These are phyloP conservation scores for Cerastis leucographa DNA, from an alignment of 2,888 invertebrate genomes.

Conservation along the genomic window DNA sequence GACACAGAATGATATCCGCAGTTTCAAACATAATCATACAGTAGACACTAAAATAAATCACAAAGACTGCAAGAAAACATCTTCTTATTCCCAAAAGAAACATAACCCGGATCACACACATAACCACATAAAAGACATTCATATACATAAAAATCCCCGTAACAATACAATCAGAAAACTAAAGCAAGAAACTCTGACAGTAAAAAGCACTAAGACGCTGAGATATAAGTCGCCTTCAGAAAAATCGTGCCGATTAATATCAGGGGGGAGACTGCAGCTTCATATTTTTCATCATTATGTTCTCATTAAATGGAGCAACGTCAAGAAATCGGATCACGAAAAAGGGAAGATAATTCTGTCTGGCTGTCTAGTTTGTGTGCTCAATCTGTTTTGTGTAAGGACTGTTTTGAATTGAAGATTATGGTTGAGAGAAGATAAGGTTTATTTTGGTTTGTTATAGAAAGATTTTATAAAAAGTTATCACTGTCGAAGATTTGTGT, in stretches of 20 bases:
- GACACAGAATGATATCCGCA: no score
- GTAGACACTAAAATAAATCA: neutral
- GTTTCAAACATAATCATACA: neutral
- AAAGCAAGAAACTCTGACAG: conserved; percentile 63
- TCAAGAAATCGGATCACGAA: conserved; percentile 76
- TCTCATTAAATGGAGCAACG: conserved; percentile 81
- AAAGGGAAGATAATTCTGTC: conserved; percentile 64
- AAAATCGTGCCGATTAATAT: conserved; percentile 82
- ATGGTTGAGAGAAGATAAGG: conserved; percentile 1
- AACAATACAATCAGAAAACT: conserved; percentile 55
- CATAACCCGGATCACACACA: neutral
- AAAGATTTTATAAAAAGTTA: neutral
- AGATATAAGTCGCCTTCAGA: conserved; percentile 67
- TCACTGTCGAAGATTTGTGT: neutral
- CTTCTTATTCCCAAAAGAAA: neutral
- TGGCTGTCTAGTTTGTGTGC: conserved; percentile 57
- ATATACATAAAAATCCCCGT: conserved; percentile 25
- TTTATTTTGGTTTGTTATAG: neutral
- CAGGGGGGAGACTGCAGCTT: conserved; percentile 75
- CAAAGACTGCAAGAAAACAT: neutral
- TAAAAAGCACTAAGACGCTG: conserved; percentile 71
- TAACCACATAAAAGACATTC: conserved; percentile 20
- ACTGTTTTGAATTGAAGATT: conserved; percentile 39
- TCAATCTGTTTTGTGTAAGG: conserved; percentile 55
- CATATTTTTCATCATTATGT: conserved; percentile 88